These are phyloP conservation scores for Spizella passerina DNA, from an alignment of 2,797 vertebrate species.

Conservation along the genomic window DNA sequence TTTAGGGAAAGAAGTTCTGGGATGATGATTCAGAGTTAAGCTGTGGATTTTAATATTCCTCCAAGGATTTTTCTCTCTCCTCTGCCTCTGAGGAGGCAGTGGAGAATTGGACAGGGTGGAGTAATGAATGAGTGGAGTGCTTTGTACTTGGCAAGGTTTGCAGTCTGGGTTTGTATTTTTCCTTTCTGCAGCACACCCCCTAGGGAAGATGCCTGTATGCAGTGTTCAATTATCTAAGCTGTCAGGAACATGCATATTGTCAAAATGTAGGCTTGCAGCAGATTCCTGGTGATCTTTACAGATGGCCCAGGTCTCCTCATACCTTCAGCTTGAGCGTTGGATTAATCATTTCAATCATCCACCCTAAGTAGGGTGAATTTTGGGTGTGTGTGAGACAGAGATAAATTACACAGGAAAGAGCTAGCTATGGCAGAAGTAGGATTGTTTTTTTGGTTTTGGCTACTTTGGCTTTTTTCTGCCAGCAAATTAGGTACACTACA, in stretches of 20 bases:
- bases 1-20: neutral
- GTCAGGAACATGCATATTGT: neutral
- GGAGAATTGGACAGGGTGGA: neutral
- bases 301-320: neutral
- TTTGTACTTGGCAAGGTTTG: conserved; percentile 21
- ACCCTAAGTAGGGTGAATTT: neutral
- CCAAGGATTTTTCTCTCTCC: neutral
- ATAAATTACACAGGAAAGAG: neutral
- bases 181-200: neutral
- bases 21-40: neutral
- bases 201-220: conserved; percentile 16
- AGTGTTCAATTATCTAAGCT: conserved; percentile 23
- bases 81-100: neutral
- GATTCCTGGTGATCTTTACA: conserved; percentile 1
- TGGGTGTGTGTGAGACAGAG: neutral
- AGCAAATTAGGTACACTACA: neutral
- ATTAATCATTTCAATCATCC: neutral
- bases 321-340: neutral
- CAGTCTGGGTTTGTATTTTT: conserved; percentile 13
- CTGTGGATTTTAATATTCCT: neutral
- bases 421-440: neutral
- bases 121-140: neutral
- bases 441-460: neutral
- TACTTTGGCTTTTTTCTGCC: neutral
- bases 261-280: neutral